Conservation (phyloP, 2,888 invertebrate species). For the Cremastinae sp. region DNA sequence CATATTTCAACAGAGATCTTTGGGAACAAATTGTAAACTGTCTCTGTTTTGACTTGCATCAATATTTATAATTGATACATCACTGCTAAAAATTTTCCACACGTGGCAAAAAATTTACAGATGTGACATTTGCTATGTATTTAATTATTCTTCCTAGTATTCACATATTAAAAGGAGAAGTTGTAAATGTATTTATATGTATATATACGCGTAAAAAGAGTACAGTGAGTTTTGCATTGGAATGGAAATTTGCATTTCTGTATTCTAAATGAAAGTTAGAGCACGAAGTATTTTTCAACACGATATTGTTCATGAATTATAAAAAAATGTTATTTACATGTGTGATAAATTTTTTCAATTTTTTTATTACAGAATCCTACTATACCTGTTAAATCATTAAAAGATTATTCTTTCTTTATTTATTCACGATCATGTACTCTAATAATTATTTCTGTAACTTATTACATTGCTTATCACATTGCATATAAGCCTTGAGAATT, state of each 20-base stretch:
- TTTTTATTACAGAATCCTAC: no score
- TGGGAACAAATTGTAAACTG: conserved; percentile 43
- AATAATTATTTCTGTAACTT: no score
- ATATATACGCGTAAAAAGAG: conserved; percentile 16
- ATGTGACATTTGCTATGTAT: conserved; percentile 40
- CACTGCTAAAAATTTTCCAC: conserved; percentile 30
- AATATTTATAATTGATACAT: conserved; percentile 10
- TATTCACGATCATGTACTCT: no score
- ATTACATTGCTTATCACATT: no score
- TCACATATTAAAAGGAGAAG: conserved; percentile 5
- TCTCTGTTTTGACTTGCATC: conserved; percentile 5
- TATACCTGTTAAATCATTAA: no score
- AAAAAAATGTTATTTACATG: no score
- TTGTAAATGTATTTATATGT: conserved; percentile 32
- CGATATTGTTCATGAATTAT: no score
- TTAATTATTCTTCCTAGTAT: conserved; percentile 34
- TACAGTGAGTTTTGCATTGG: not conserved
- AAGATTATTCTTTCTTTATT: no score
- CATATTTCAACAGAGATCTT: conserved; percentile 10
- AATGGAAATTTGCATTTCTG: not conserved
- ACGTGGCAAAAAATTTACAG: conserved; percentile 19
- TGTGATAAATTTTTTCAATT: no score
- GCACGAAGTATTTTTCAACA: no score
- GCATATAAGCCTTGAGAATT: no score
- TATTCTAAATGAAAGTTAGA: no score